These are phyloP conservation scores for Alouatta caraya DNA, from an alignment of 2,797 vertebrate genomes.

Conservation along the genomic window DNA sequence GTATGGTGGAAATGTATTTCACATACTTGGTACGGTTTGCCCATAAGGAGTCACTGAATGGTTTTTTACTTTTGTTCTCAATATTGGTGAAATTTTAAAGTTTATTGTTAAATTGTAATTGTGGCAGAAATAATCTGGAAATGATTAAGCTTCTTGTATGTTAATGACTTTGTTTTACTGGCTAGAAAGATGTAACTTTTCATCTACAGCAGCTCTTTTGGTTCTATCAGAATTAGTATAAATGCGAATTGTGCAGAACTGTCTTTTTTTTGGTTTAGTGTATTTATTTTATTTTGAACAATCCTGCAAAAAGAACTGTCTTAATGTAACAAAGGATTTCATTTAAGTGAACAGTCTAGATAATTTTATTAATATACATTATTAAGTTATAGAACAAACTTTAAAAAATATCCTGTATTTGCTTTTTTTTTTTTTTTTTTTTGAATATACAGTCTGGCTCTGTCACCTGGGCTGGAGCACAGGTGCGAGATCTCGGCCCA, in stretches of 20 bases:
- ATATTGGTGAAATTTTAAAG: background rate
- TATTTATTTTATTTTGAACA: no score
- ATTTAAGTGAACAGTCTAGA: background rate
- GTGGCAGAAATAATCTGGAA: constrained; percentile 11
- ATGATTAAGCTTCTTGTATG: background rate
- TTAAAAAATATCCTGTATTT: background rate
- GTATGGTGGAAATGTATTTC: background rate
- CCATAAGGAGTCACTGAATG: background rate
- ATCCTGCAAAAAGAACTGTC: background rate
- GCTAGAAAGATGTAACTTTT: background rate
- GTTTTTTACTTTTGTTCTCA: background rate
- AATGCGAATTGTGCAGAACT: background rate
- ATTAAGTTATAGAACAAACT: background rate
- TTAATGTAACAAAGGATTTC: background rate
- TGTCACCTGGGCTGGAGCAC: no score
- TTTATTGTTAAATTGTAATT: background rate
- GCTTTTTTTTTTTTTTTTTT: no score
- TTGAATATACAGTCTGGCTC: no score
- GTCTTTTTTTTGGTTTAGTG: background rate
- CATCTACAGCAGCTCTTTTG: background rate
- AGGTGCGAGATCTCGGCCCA: accelerated
- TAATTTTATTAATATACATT: background rate
- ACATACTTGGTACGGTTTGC: background rate
- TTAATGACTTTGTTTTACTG: background rate
- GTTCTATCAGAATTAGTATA: background rate